A percentile compares a stretch with the other conserved stretches of the same genome.
These are phyloP conservation scores for Malthinus flaveolus DNA, from an alignment of 2,888 invertebrate genomes.

Conservation along the genomic window DNA sequence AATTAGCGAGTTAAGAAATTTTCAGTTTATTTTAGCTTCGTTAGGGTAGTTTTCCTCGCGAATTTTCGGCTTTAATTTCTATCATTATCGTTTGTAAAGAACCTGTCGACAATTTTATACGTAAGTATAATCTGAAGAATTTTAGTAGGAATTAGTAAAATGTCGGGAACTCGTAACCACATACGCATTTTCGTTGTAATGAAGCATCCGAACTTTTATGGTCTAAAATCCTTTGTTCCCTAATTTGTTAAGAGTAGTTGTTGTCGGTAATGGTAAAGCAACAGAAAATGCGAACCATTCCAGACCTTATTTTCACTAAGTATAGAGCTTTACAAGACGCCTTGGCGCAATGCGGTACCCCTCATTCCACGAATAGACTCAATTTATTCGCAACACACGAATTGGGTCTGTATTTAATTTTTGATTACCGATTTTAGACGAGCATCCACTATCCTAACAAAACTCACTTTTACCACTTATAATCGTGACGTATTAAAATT, in stretches of 20 bases:
- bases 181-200: slow-evolving; percentile 28
- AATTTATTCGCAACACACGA: slow-evolving; percentile 23
- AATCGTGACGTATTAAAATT: slow-evolving; percentile 30
- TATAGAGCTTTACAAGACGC: slow-evolving; percentile 32
- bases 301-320: slow-evolving; percentile 28
- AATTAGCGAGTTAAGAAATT: too few relatives aligned
- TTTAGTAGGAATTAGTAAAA: slow-evolving; percentile 15
- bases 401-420: slow-evolving; percentile 24
- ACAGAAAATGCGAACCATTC: slow-evolving; percentile 24
- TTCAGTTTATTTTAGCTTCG: background rate
- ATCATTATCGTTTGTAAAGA: background rate
- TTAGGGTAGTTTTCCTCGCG: background rate
- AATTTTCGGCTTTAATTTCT: background rate
- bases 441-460: slow-evolving; percentile 12
- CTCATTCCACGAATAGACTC: slow-evolving; percentile 28
- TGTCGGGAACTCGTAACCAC: slow-evolving; percentile 15
- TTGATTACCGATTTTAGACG: slow-evolving; percentile 22
- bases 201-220: slow-evolving; percentile 31
- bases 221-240: slow-evolving; percentile 34
- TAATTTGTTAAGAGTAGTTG: slow-evolving; percentile 33
- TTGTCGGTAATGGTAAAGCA: slow-evolving; percentile 31
- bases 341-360: slow-evolving; percentile 38
- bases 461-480: slow-evolving; percentile 5
- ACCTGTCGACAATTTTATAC: slow-evolving; percentile 3
- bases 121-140: slow-evolving; percentile 1